Evolutionary conservation across 2,113 vertebrate species (phyloP), one percentile per base, ranked within the genome.

Genomic region (Leucoraja erinaceus): DNA sequence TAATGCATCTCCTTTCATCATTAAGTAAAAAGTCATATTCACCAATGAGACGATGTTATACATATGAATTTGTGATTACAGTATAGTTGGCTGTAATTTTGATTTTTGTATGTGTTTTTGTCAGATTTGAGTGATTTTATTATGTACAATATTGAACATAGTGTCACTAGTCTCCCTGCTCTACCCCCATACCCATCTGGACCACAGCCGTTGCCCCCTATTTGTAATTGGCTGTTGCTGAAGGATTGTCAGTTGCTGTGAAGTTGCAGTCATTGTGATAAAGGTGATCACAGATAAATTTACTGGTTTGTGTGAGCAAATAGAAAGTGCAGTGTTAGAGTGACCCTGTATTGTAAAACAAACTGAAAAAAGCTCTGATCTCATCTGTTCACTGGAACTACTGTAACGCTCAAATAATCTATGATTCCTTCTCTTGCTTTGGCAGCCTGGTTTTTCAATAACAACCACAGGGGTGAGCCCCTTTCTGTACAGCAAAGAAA

Each of bases 391-490:
- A 91, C 33, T 91, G 68, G 66, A 74, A 28, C 33, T 61, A 66
- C 14, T 91, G 38, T 70, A 91, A 70, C 54, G 90, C 90, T 91
- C 90, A 47, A 72, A 91, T 8, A 28, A 72, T 47, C 33, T 72
- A 38, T 74, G 38, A 72, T 91, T 91, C 68, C 10, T 74, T 72
- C 68, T 74, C 66, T 91, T 28, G 38, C 31, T 72, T 91, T 38
- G 38, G 33, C 54, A 91, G 90, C 90, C 68, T 91, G 90, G 68
- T 54, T 91, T 91, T 91, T 91, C 90, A 72, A 74, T 54, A 91
- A 91, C 90, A 91, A 54, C 90, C 90, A 72, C 90, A 91, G 90
- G 83, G 90, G 90, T 91, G 90, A 91, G 90, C 68, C 90, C 38
- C 68, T 70, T 91, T 54, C 68, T 91, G 31, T 88, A 25, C 20